These are phyloP conservation scores for Drosophila santomea DNA, from an alignment of 1,140 invertebrate genomes.

Conservation along the genomic window DNA sequence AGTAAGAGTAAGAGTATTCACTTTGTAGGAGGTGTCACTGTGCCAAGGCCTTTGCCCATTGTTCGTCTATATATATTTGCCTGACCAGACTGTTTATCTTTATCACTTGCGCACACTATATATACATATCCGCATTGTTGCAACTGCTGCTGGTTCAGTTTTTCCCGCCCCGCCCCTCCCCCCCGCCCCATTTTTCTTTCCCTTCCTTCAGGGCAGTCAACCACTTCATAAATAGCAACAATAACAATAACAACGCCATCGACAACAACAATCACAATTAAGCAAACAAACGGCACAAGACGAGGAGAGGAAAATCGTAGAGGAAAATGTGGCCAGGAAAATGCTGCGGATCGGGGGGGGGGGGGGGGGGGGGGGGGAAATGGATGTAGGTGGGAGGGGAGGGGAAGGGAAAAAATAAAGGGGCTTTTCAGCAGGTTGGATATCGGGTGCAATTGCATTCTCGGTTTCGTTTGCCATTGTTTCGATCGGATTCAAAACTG, in stretches of 20 bases:
- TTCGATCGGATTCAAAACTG: slow-evolving; percentile 3
- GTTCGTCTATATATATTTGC: slow-evolving; percentile 33
- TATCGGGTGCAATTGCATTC: slow-evolving; percentile 19
- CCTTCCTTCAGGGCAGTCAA: slow-evolving; percentile 65
- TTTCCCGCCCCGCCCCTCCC: neutral
- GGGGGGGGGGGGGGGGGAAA: neutral
- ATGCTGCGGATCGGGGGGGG: neutral
- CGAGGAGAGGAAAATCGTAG: slow-evolving; percentile 17
- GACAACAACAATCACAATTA: slow-evolving; percentile 62
- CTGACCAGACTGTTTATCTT: slow-evolving; percentile 57
- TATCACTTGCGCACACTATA: slow-evolving; percentile 37
- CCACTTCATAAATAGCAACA: slow-evolving; percentile 73
- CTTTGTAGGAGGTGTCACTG: neutral
- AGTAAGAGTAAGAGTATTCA: neutral
- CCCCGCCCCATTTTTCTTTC: slow-evolving; percentile 18
- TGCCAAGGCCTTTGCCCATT: slow-evolving; percentile 25
- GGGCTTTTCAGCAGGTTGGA: slow-evolving; percentile 21
- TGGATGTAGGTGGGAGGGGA: neutral
- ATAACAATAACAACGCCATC: slow-evolving; percentile 16
- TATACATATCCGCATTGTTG: slow-evolving; percentile 54
- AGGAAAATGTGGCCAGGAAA: neutral
- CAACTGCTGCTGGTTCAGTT: slow-evolving; percentile 28
- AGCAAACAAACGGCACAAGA: slow-evolving; percentile 71
- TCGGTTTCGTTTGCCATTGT: slow-evolving; percentile 43
- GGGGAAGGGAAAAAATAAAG: no score